These are phyloP conservation scores for Dinoponera quadriceps DNA, from an alignment of 1,140 invertebrate genomes.

Conservation along the genomic window DNA sequence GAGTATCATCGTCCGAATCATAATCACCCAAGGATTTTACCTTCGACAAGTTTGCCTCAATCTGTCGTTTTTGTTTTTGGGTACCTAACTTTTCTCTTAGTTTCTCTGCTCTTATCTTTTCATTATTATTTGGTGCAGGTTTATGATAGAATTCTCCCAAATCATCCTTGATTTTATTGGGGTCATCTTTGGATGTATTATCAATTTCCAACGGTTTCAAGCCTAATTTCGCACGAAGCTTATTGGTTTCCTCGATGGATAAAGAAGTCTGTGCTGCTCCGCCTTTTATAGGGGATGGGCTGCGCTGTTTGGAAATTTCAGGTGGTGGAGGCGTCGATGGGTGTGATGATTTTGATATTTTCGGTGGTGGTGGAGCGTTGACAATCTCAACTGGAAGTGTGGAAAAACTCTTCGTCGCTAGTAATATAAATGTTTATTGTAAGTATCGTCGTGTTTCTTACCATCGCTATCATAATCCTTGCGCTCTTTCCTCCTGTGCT, in stretches of 20 bases:
- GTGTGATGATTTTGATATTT: conserved; percentile 81
- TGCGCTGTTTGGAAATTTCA: conserved; percentile 78
- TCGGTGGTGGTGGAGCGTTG: conserved; percentile 81
- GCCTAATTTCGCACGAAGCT: conserved; percentile 95
- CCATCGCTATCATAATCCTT: conserved; percentile 87
- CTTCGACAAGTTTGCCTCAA: conserved; percentile 87
- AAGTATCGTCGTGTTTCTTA: conserved; percentile 75
- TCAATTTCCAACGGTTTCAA: conserved; percentile 95
- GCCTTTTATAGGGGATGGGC: conserved; percentile 82
- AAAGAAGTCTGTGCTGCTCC: conserved; percentile 87
- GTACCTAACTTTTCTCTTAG: conserved; percentile 92
- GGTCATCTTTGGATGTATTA: conserved; percentile 83
- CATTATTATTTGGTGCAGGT: conserved; percentile 93
- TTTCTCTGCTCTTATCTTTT: conserved; percentile 93
- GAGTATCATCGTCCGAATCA: conserved; percentile 91
- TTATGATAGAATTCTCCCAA: conserved; percentile 97
- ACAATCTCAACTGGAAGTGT: conserved; percentile 82
- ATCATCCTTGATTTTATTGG: conserved; percentile 90
- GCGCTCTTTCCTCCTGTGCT: conserved; percentile 87
- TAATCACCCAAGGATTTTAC: conserved; percentile 91
- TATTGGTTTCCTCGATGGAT: conserved; percentile 97
- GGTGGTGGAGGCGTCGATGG: conserved; percentile 83
- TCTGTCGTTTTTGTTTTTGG: conserved; percentile 92
- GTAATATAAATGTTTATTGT: conserved; percentile 9
- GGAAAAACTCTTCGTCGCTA: conserved; percentile 46